phyloP scores from a whole-genome alignment of 2,797 vertebrate species.

The Gadopsis marmoratus region DNA sequence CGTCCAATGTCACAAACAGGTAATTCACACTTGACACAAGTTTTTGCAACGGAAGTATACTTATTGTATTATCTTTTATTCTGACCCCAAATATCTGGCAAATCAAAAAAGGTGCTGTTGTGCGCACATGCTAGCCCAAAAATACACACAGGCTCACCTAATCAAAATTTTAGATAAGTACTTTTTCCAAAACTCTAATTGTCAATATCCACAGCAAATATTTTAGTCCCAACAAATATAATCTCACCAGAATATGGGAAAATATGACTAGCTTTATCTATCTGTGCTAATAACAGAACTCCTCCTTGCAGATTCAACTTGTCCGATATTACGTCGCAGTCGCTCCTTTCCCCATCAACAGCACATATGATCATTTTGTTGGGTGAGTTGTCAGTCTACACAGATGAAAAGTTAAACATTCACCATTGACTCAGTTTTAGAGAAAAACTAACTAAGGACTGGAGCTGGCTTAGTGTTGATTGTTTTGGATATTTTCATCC shows the following conservation, averaged over 20 bases:
- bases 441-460: not conserved
- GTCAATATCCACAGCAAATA: not conserved
- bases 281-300: not conserved
- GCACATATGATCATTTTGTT: slow-evolving; percentile 79
- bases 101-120: not conserved
- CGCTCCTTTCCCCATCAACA: slow-evolving; percentile 59
- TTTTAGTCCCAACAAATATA: not conserved
- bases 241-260: not conserved
- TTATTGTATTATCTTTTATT: not conserved
- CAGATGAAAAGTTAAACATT: not conserved
- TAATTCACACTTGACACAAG: slow-evolving; percentile 27
- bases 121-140: not conserved
- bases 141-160: not conserved
- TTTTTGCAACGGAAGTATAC: not conserved
- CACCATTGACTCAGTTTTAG: no score
- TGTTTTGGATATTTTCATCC: not conserved
- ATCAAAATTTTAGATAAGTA: not conserved
- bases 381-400: slow-evolving; percentile 72
- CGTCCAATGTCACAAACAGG: slow-evolving; percentile 81
- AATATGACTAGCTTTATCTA: not conserved
- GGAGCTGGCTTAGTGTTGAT: not conserved
- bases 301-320: slow-evolving; percentile 78
- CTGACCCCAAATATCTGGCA: not conserved
- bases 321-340: slow-evolving; percentile 80
- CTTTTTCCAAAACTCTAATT: not conserved